A percentile compares a stretch with the other conserved stretches of the same genome.
These are phyloP conservation scores for Telenomus remus DNA, from an alignment of 1,140 invertebrate species.

Conservation along the genomic window DNA sequence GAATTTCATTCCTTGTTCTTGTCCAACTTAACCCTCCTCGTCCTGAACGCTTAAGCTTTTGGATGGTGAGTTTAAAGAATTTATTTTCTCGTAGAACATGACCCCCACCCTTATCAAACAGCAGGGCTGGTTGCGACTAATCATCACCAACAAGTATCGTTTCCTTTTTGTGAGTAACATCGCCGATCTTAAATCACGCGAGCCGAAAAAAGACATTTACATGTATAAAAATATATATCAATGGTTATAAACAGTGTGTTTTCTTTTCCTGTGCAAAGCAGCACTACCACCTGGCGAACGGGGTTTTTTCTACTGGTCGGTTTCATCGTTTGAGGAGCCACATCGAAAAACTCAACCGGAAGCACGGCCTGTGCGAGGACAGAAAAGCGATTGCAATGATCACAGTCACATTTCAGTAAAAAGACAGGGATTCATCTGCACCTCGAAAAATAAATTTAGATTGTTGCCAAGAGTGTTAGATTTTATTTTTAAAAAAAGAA, in stretches of 20 bases:
- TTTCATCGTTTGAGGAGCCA: constrained; percentile 1
- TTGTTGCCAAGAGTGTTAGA: too few relatives aligned
- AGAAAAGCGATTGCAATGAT: constrained; percentile 68
- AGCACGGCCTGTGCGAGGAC: constrained; percentile 54
- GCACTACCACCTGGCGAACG: background rate
- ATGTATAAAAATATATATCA: constrained; percentile 51
- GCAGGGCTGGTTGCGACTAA: background rate
- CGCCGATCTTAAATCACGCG: constrained; percentile 13
- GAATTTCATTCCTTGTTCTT: constrained; percentile 47
- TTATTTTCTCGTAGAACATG: constrained; percentile 25
- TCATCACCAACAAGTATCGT: constrained; percentile 1
- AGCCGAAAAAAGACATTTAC: constrained; percentile 32
- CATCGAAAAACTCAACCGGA: too few relatives aligned
- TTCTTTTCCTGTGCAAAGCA: background rate
- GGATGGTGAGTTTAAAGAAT: constrained; percentile 7
- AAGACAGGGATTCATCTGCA: constrained; percentile 51
- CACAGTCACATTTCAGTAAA: constrained; percentile 66
- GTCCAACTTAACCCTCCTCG: background rate
- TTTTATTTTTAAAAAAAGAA: too few relatives aligned
- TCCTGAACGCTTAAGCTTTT: constrained; percentile 50
- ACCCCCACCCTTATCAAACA: constrained; percentile 4
- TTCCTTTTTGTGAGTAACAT: constrained; percentile 10
- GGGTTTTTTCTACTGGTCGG: constrained; percentile 33
- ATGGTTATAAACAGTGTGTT: constrained; percentile 34
- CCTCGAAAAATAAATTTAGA: background rate